Percentiles rank a stretch among this genome's conserved stretches.
Conservation (phyloP, 2,797 vertebrate species). For the Argentina silus region DNA sequence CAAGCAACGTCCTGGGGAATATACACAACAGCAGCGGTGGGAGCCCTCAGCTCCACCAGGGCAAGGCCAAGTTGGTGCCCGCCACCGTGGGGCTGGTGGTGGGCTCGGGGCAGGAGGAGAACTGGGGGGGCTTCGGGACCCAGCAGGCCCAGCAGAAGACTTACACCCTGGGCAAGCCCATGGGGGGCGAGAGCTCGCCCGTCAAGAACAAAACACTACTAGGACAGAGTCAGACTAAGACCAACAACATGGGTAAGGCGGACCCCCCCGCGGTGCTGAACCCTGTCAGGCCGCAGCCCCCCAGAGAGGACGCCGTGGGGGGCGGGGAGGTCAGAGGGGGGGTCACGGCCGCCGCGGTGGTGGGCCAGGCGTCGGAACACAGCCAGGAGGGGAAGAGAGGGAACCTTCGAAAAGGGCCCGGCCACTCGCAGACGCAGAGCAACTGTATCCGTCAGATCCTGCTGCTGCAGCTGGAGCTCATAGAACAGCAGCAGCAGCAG, state of each 20-base stretch:
- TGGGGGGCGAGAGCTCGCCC: constrained; percentile 60
- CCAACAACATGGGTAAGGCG: constrained; percentile 43
- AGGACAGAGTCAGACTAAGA: constrained; percentile 32
- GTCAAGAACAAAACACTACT: constrained; percentile 57
- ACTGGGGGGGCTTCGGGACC: constrained; percentile 47
- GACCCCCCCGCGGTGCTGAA: constrained; percentile 47
- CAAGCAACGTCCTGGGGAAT: constrained; percentile 56
- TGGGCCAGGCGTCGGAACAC: constrained; percentile 61
- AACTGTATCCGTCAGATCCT: constrained; percentile 86
- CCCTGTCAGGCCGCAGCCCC: constrained; percentile 41
- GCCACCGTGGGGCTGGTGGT: constrained; percentile 33
- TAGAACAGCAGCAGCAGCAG: constrained; percentile 87
- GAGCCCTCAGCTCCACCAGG: constrained; percentile 28
- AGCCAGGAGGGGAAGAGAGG: constrained; percentile 75
- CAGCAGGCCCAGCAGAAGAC: constrained; percentile 20
- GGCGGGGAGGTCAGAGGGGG: constrained; percentile 33
- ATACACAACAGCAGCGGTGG: constrained; percentile 43
- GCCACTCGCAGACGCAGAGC: constrained; percentile 77
- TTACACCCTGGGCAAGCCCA: constrained; percentile 40
- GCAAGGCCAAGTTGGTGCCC: constrained; percentile 34
- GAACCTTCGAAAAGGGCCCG: constrained; percentile 69
- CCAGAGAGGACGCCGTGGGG: constrained; percentile 26
- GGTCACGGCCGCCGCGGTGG: constrained; percentile 50
- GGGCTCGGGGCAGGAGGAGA: constrained; percentile 51
- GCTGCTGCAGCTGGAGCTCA: constrained; percentile 85